Base-by-base conservation (phyloP, 2,797 vertebrate genomes). In the Danio choprae region DNA sequence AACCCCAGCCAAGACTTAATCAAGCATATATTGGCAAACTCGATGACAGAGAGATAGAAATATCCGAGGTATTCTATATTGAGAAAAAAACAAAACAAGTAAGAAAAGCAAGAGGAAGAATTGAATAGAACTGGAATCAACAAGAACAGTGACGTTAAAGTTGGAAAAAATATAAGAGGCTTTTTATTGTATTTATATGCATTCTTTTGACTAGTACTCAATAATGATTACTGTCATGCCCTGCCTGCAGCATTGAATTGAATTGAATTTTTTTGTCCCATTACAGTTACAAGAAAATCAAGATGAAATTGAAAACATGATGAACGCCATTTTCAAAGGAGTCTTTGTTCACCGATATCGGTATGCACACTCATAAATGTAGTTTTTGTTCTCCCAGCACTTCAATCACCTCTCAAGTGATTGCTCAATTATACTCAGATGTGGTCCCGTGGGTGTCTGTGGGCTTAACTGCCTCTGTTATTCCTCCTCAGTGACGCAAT, bases 281-380 rank as follows among this genome's bases (percentile, higher is more conserved):
- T 95, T 95, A 85, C 92, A 99, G 98, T 96, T 99, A 86, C 98
- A 99, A 93, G 98, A 99, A 95, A 99, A 99, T 91, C 98, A 99
- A 89, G 98, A 99, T 86, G 98, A 99, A 94, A 99, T 99, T 91
- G 98, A 99, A 93, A 99, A 99, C 90, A 99, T 99, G 98, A 99
- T 99, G 98, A 99, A 99, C 89, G 98, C 98, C 83, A 99, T 99
- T 93, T 99, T 99, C 95, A 99, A 99, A 94, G 98, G 98, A 86
- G 98, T 99, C 86, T 99, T 99, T 92, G 97, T 99, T 91, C 98
- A 99, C 89, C 91, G 98, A 96, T 99, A 99, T 89, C 94, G 98
- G 98, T 99, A 95, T 85, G 94, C 22, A 13, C 44, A 15, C 16
- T 72, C n/a, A 71, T n/a, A 4, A n/a, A 20, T 9, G n/a, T 56